Percentiles rank a stretch among this genome's conserved stretches.
Conservation (phyloP, 2,888 invertebrate genomes). For the Lasioglossum calceatum region DNA sequence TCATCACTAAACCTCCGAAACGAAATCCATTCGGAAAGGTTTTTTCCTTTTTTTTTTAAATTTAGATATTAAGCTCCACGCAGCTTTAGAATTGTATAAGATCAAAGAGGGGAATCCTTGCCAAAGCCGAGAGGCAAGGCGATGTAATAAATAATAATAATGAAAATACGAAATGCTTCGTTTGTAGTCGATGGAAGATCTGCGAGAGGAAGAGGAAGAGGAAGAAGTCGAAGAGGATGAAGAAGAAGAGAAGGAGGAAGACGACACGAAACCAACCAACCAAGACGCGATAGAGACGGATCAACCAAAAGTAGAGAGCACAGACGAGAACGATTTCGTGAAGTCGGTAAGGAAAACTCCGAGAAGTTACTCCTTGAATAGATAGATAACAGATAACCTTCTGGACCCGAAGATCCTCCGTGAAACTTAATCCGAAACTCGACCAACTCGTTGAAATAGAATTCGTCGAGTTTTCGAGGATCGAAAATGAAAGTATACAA, state of each 20-base stretch:
- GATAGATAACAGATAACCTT: slow-evolving; percentile 66
- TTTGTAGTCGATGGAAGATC: slow-evolving; percentile 82
- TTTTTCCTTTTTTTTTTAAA: slow-evolving; percentile 75
- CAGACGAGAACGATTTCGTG: slow-evolving; percentile 70
- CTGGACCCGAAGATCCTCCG: slow-evolving; percentile 64
- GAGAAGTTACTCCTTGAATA: slow-evolving; percentile 52
- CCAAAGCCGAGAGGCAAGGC: too few species aligned
- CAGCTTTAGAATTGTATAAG: slow-evolving; percentile 58
- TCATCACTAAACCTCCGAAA: slow-evolving; percentile 83
- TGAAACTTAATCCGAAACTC: neutral
- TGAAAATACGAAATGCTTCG: neutral
- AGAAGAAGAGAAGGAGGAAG: slow-evolving; percentile 82
- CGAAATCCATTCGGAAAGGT: slow-evolving; percentile 84
- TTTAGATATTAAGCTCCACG: slow-evolving; percentile 69
- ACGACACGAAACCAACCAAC: slow-evolving; percentile 79
- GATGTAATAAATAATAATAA: neutral
- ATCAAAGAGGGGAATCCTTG: neutral
- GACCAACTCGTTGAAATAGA: neutral
- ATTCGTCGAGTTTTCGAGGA: neutral
- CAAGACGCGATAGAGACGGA: slow-evolving; percentile 45
- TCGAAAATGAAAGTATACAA: neutral
- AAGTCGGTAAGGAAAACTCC: slow-evolving; percentile 68
- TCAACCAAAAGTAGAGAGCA: slow-evolving; percentile 66
- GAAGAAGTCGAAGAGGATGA: slow-evolving; percentile 65
- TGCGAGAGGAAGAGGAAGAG: slow-evolving; percentile 79